These are phyloP conservation scores for Apistogramma diplotaenia DNA, from an alignment of 2,113 vertebrate species.

Conservation along the genomic window DNA sequence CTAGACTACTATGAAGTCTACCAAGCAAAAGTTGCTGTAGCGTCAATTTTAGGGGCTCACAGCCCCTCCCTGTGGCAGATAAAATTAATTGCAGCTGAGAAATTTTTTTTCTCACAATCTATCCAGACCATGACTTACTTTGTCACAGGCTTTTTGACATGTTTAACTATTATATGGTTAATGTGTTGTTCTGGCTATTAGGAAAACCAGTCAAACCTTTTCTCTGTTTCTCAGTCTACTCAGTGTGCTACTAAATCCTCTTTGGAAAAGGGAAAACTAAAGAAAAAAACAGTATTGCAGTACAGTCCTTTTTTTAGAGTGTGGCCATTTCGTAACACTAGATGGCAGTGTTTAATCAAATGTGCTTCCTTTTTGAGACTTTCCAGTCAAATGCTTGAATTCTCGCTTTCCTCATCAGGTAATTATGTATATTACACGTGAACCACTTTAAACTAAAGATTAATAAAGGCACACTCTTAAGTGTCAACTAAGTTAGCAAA, in stretches of 20 bases:
- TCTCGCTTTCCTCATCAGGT: neutral
- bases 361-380: neutral
- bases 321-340: neutral
- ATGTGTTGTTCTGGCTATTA: neutral
- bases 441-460: accelerated
- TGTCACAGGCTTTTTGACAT: conserved; percentile 48
- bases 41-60: neutral
- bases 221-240: conserved; percentile 11
- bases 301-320: neutral
- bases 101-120: neutral
- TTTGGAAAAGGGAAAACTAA: neutral
- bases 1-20: neutral
- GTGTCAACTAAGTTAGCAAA: neutral
- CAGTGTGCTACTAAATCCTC: neutral
- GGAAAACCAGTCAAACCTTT: conserved; percentile 40
- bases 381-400: neutral
- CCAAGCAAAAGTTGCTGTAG: neutral
- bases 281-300: neutral
- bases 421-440: neutral
- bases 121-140: neutral
- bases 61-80: conserved; percentile 40
- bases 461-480: accelerated
- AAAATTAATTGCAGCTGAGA: neutral
- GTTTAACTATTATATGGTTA: neutral
- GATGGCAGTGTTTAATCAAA: conserved; percentile 35